These are phyloP conservation scores for Byasa hedistus DNA, from an alignment of 2,888 invertebrate species.

Conservation along the genomic window DNA sequence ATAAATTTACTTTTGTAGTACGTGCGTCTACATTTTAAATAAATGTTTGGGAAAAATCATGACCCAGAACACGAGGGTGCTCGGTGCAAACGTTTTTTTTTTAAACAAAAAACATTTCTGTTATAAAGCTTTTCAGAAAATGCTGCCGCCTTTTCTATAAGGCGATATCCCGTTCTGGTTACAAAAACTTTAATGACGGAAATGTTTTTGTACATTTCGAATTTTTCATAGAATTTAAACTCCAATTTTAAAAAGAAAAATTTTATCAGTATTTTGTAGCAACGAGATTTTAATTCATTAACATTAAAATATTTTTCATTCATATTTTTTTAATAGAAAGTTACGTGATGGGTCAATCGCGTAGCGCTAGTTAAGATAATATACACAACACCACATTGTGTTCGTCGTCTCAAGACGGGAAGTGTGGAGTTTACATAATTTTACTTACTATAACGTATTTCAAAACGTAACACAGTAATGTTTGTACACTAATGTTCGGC, in stretches of 20 bases:
- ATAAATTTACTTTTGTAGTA: too few relatives aligned
- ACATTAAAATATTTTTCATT: not conserved
- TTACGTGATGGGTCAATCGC: too few relatives aligned
- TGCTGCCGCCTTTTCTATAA: conserved; percentile 15
- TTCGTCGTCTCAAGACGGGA: too few relatives aligned
- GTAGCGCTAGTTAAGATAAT: too few relatives aligned
- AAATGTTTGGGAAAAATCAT: conserved; percentile 10
- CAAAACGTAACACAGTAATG: too few relatives aligned
- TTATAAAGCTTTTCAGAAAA: conserved; percentile 14
- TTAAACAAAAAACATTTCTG: conserved; percentile 7
- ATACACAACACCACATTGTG: too few relatives aligned
- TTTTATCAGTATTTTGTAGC: not conserved
- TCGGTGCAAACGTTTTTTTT: conserved; percentile 5
- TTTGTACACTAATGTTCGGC: too few relatives aligned
- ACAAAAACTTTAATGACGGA: not conserved
- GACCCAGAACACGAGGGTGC: conserved; percentile 16
- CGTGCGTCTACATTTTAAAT: conserved; percentile 2
- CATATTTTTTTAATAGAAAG: too few relatives aligned
- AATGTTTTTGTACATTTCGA: not conserved
- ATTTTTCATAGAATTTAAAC: not conserved
- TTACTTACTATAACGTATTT: too few relatives aligned
- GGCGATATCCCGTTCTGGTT: not conserved
- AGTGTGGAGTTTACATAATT: too few relatives aligned
- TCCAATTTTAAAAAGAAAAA: not conserved
- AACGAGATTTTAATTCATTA: not conserved